Evolutionary conservation across 2,797 vertebrate species (phyloP), one percentile per base, ranked within the genome.

Genomic region (Ficedula albicollis): DNA sequence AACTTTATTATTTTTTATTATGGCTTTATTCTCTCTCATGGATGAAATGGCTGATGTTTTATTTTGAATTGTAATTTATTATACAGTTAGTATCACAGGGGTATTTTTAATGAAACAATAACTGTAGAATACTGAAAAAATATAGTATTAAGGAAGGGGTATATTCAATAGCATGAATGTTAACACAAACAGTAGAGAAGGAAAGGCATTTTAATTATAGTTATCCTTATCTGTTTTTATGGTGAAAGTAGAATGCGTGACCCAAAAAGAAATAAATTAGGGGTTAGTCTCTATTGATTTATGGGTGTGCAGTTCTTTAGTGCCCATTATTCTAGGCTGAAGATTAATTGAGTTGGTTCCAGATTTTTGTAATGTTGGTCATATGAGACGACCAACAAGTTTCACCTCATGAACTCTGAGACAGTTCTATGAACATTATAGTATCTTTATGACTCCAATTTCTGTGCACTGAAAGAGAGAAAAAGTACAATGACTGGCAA

Each of bases 1-100:
- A 95, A 95, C 84, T 92, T 92, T 92, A 91, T 84, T 96, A 59
- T 60, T 83, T 96, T 96, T 91, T 89, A 87, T 95, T 94, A 93
- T 63, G 39, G 48, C 32, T 90, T 87, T 92, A 92, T 89, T 95
- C 70, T 87, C 67, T 81, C 75, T 93, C 90, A 64, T 84, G 93
- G 72, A 68, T 93, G 29, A 90, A 89, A 86, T 90, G 68, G 41
- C 72, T 89, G 83, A 64, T 92, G 38, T 64, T 95, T 93, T 93
- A 91, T 95, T 95, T 95, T 87, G 80, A 83, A 83, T 94, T 87
- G 51, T 94, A 78, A 94, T 94, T 96, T 96, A 93, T 95, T 92
- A 68, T 59, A 55, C 76, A 46, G 62, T 96, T 87, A 91, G 25
- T 91, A 89, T 93, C 93, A 76, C 76, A 38, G 56, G 56, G 94